phyloP scores from a whole-genome alignment of 2,797 vertebrate species.

The Eulemur mongoz region DNA sequence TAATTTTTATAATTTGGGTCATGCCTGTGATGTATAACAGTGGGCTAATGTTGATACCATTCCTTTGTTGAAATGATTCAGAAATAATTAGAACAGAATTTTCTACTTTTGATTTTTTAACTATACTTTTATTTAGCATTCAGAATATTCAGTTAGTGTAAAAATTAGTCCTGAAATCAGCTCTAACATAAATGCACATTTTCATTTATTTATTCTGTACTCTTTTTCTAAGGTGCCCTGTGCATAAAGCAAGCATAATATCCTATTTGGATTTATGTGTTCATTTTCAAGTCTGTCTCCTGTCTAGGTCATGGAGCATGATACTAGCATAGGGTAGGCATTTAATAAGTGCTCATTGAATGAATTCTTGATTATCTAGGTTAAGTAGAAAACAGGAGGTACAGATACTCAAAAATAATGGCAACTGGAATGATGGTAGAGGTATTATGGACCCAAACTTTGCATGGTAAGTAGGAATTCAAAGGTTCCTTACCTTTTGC shows the following conservation, averaged over 20 bases:
- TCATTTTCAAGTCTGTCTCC: background rate
- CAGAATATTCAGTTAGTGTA: background rate
- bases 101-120: conserved; percentile 1
- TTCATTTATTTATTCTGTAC: background rate
- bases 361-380: background rate
- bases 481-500: background rate
- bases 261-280: background rate
- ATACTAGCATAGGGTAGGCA: background rate
- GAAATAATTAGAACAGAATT: background rate
- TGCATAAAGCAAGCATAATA: background rate
- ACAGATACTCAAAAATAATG: background rate
- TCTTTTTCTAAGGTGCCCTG: background rate
- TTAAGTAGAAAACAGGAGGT: background rate
- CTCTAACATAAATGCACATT: background rate
- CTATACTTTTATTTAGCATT: background rate
- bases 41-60: background rate
- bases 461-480: background rate
- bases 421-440: background rate
- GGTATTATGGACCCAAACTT: background rate
- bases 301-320: background rate
- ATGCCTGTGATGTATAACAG: background rate
- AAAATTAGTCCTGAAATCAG: conserved; percentile 21
- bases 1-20: background rate
- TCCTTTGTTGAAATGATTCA: background rate
- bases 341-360: background rate